Evolutionary conservation across 2,797 vertebrate genomes (phyloP).

Genomic region (Erethizon dorsatum): DNA sequence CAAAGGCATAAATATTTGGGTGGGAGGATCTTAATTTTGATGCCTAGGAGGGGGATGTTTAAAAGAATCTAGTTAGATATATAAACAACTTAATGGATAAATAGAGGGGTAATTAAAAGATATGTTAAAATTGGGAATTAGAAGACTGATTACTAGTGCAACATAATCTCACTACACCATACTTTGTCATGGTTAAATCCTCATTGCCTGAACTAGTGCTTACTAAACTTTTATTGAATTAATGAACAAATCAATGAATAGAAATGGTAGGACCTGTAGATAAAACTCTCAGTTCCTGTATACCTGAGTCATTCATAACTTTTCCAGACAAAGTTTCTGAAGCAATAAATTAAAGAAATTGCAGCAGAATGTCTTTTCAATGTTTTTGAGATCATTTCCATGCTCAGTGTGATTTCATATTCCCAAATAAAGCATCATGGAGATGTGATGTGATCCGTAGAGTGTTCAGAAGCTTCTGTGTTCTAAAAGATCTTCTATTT

Average conservation of each 20-base stretch:
- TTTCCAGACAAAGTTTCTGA: neutral
- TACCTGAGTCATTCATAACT: neutral
- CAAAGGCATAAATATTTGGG: neutral
- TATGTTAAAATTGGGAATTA: neutral
- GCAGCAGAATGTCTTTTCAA: neutral
- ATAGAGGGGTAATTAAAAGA: neutral
- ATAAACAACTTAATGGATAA: neutral
- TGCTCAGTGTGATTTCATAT: neutral
- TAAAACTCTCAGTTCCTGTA: neutral
- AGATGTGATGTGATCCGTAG: neutral
- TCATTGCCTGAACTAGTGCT: neutral
- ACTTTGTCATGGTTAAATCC: neutral
- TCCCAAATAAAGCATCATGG: neutral
- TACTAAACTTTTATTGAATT: neutral
- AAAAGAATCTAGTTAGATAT: conserved; percentile 17
- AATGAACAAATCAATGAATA: neutral
- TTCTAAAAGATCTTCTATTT: neutral
- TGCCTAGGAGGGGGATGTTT: neutral
- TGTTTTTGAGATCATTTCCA: neutral
- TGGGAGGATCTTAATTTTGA: neutral
- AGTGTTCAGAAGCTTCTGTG: neutral
- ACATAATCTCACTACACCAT: neutral
- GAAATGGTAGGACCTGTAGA: neutral
- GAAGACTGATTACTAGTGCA: neutral
- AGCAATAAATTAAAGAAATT: conserved; percentile 12